Evolutionary conservation across 2,113 vertebrate species (phyloP), one percentile per base, ranked within the genome.

Genomic region (Oceanites oceanicus): DNA sequence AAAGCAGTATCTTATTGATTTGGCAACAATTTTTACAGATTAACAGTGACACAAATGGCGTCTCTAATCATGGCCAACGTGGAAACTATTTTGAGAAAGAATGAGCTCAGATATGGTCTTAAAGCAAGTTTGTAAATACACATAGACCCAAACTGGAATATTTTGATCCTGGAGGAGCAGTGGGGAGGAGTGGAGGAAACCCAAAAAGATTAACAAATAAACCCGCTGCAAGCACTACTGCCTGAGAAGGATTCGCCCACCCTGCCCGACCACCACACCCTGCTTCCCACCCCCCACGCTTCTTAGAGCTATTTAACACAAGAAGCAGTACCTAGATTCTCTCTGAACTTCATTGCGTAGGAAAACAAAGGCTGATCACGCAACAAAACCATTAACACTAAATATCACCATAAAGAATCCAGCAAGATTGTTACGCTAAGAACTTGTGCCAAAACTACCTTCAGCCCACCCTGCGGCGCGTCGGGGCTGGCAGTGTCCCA

Each of bases 221-320:
- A 82, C 8, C 11, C 1, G 0, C 25, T 0, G 0, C 49, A 84
- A 95, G 40, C 27, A 17, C 20, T 47, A 6, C 44, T 45, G 17
- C 32, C 40, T 61, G 47, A 61, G n/a, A 84, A 76, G 29, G 14
- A 73, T 61, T 92, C 17, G 26, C 58, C 10, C 55, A n/a, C 8
- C 8, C 42, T 45, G n/a, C 15, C 26, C 20, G n/a, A 58, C 13
- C 45, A 65, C 42, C 59, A 18, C 30, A 38, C 13, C 18, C 9
- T n/a, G 45, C 21, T 67, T 11, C 55, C 16, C 44, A 30, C 32
- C 36, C 9, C 38, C 21, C 19, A n/a, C 32, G 15, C 10, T 45
- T 73, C 45, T 45, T 53, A 44, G 32, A 17, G 26, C 21, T 49
- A 26, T 53, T 86, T 59, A 72, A 45, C 13, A 53, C n/a, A 59